These are phyloP conservation scores for Chloroceryle inda DNA, from an alignment of 2,797 vertebrate genomes.

Conservation along the genomic window DNA sequence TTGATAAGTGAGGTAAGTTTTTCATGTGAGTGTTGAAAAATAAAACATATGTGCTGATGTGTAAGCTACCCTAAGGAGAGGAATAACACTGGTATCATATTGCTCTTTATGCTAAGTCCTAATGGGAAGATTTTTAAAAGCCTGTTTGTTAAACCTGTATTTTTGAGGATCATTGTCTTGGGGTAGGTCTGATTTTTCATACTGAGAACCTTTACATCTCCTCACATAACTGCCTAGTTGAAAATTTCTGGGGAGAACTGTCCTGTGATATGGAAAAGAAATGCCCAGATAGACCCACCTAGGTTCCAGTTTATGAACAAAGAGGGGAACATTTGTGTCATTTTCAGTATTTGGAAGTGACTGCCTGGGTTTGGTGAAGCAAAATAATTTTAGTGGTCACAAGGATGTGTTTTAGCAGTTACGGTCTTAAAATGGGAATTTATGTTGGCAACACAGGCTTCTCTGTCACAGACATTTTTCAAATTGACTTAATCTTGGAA, in stretches of 20 bases:
- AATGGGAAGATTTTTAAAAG: not conserved
- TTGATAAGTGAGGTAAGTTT: not conserved
- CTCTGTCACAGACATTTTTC: not conserved
- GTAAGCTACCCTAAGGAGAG: not conserved
- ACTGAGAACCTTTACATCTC: not conserved
- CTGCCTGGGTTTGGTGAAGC: not conserved
- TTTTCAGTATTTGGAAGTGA: not conserved
- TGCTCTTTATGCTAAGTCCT: not conserved
- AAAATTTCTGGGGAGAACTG: not conserved
- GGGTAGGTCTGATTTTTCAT: not conserved
- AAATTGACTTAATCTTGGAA: not conserved
- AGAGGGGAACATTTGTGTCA: not conserved
- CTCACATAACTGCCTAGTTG: not conserved
- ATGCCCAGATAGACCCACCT: not conserved
- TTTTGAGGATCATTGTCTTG: not conserved
- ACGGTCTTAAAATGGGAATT: not conserved
- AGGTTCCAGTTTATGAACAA: not conserved
- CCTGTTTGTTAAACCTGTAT: not conserved
- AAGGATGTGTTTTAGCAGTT: not conserved
- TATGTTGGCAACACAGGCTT: not conserved
- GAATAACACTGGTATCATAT: not conserved
- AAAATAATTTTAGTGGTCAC: not conserved
- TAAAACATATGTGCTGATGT: not conserved
- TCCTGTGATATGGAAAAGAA: not conserved
- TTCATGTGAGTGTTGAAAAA: not conserved